These are phyloP conservation scores for Sanderia malayensis DNA, from an alignment of 30 jellyfish, hydroid and myxozoan genomes.

Conservation along the genomic window DNA sequence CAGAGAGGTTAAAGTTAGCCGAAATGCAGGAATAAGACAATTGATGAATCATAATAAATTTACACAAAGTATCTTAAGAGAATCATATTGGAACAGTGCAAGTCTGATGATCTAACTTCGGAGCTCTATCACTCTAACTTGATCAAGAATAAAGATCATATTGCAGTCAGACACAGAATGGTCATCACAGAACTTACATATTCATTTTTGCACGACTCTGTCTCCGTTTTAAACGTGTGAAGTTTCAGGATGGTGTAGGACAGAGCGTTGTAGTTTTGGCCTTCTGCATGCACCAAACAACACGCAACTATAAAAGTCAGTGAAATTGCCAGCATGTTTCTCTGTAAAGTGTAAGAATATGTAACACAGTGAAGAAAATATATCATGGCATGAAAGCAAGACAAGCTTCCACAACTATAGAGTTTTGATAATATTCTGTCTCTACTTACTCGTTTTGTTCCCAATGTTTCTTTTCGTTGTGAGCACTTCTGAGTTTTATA, in stretches of 20 bases:
- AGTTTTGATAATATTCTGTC: too few species aligned
- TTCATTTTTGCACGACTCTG: constrained; percentile 41
- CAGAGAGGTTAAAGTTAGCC: too few species aligned
- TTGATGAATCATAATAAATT: too few species aligned
- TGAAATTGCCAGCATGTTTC: neutral
- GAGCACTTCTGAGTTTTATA: too few species aligned
- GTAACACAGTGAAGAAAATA: neutral
- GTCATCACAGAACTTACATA: constrained; percentile 10
- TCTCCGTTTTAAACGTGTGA: constrained; percentile 42
- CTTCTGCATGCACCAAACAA: neutral
- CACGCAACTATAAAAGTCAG: neutral
- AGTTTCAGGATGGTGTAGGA: constrained; percentile 31
- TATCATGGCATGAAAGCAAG: neutral
- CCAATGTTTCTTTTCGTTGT: too few species aligned
- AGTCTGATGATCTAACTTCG: neutral
- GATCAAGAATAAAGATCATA: neutral
- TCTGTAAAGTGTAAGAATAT: neutral
- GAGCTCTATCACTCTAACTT: neutral
- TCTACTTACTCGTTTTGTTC: too few species aligned
- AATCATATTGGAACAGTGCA: too few species aligned
- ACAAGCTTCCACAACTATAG: neutral
- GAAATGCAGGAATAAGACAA: too few species aligned
- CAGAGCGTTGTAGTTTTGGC: constrained; percentile 13
- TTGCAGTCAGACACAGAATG: neutral
- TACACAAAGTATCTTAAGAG: too few species aligned